These are phyloP conservation scores for Drosophila burlai DNA, from an alignment of 1,140 invertebrate species.

Conservation along the genomic window DNA sequence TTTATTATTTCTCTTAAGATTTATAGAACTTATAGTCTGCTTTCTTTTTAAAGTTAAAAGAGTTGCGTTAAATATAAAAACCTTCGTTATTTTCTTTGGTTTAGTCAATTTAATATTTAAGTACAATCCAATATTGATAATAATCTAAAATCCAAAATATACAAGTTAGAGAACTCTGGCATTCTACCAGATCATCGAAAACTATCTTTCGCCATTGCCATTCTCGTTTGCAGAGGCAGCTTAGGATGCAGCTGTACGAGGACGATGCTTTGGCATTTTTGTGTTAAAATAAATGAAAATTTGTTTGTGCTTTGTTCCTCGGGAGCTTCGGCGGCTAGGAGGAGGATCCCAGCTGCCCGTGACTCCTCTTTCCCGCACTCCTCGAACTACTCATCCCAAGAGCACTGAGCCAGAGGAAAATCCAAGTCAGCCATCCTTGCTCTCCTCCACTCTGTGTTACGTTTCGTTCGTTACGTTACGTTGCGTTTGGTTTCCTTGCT, in stretches of 20 bases:
- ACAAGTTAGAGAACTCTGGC: constrained; percentile 3
- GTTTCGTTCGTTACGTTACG: constrained; percentile 63
- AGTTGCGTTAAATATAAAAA: not conserved
- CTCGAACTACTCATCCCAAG: constrained; percentile 2
- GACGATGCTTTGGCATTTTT: constrained; percentile 76
- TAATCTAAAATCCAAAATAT: not conserved
- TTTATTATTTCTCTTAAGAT: not conserved
- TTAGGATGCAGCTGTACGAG: constrained; percentile 45
- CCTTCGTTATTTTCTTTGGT: not conserved
- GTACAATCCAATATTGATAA: not conserved
- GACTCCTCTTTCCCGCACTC: not conserved
- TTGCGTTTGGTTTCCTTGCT: constrained; percentile 53
- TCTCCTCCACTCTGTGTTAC: constrained; percentile 66
- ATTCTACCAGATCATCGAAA: not conserved
- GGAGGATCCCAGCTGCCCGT: constrained; percentile 8
- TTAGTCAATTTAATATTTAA: not conserved
- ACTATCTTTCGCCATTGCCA: constrained; percentile 12
- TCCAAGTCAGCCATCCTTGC: constrained; percentile 39
- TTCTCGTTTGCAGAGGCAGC: constrained; percentile 49
- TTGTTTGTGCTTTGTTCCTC: constrained; percentile 79
- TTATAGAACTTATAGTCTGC: not conserved
- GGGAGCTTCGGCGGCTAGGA: constrained; percentile 36
- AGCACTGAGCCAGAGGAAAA: constrained; percentile 33
- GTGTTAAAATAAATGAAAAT: constrained; percentile 83
- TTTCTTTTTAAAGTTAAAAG: not conserved